Evolutionary conservation across 1,140 invertebrate species (phyloP), one percentile per base, ranked within the genome.

Genomic region (Neuroterus valhalla): DNA sequence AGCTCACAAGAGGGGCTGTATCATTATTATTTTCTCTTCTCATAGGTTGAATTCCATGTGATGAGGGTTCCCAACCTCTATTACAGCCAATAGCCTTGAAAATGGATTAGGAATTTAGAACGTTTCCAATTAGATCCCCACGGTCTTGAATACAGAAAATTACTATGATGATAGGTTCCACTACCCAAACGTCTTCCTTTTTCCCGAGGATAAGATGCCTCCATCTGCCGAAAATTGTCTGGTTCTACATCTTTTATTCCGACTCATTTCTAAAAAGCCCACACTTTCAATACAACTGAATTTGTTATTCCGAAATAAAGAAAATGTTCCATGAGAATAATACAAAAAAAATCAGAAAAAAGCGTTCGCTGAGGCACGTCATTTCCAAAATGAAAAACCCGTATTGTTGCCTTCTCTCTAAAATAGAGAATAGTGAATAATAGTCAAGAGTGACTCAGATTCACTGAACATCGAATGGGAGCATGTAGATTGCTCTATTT

Each of bases 31-130:
- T 70, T 75, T 70, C 42, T 48, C 21, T 72, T 70, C 70, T 70
- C 42, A 52, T 42, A 66, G 52, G 68, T 52, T 48, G 68, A 66
- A 76, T 76, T 71, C 68, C 46, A 76, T 68, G 70, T 76, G 62
- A 55, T 66, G 66, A 52, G 69, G 46, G 68, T 70, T 23, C 23
- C 75, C 76, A 68, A 80, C 72, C 75, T 76, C 74, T 78, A 83
- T 82, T 82, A 82, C 79, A 70, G 78, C 50, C 72, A 71, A 74
- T 68, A 46, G 62, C 79, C 73, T 81, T 81, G 82, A 81, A 79
- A 81, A 83, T 76, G 62, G 71, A 67, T 66, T 55, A 75, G 55
- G 70, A 70, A 76, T 72, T 73, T 46, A 71, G 67, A 71, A 43
- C 76, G 67, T 68, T 72, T 66, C 69, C 72, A 74, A 79, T 82